These are phyloP conservation scores for Stercorarius parasiticus DNA, from an alignment of 2,113 vertebrate species.

Conservation along the genomic window DNA sequence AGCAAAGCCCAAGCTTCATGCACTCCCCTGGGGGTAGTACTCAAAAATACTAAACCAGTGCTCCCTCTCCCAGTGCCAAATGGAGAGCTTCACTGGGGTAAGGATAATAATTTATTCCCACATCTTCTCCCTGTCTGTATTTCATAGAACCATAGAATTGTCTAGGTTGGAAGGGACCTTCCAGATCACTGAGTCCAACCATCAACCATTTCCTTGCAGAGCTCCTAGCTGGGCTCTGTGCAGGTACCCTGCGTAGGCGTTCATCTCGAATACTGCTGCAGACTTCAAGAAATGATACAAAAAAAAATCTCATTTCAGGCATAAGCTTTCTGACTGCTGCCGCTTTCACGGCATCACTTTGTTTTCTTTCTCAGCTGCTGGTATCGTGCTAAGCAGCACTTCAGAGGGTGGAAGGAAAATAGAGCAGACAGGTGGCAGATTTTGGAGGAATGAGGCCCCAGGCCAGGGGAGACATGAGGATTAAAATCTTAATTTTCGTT, in stretches of 20 bases:
- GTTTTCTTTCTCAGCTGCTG: neutral
- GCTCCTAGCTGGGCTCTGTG: neutral
- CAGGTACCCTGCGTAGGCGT: neutral
- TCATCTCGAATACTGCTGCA: neutral
- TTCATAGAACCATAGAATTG: neutral
- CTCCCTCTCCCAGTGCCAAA: neutral
- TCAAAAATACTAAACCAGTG: neutral
- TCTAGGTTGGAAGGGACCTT: no score
- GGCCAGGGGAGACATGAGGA: neutral
- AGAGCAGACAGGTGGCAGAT: neutral
- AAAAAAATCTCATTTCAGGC: neutral
- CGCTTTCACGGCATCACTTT: neutral
- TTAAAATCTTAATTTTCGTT: neutral
- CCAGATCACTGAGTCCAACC: no score
- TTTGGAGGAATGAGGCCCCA: neutral
- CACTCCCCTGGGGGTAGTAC: neutral
- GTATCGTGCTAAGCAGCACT: neutral
- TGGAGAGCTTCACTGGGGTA: accelerated
- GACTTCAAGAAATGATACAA: neutral
- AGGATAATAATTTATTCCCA: neutral
- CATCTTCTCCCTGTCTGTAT: neutral
- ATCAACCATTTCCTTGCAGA: neutral
- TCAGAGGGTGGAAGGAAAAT: neutral
- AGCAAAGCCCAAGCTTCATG: neutral
- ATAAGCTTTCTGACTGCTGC: neutral